Base-by-base conservation (phyloP, 2,888 invertebrate species). In the Apantesis nais region DNA sequence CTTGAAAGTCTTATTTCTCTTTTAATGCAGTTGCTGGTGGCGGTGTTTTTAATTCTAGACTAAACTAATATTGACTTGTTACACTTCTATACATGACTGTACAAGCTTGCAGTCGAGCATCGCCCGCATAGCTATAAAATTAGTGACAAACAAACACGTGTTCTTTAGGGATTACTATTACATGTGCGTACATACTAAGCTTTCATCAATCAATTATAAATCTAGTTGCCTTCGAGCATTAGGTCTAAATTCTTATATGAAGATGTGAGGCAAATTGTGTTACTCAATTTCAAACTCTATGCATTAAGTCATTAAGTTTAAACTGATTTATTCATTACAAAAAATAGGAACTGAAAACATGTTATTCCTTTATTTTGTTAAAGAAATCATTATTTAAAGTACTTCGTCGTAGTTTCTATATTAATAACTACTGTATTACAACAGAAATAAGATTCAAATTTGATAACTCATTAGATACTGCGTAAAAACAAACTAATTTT, bases 111-210 rank as follows among this genome's bases (percentile, higher is more conserved):
- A 71, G 72, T 70, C 69, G 74, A 72, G 65, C 71, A 74, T 75
- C 77, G 83, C 83, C 81, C 84, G 81, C 83, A 83, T 80, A 71
- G 78, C 74, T 76, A 80, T 80, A 79, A 75, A 83, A 79, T 76
- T 83, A 84, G 84, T 78, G 83, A 81, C 84, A 83, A 81, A 79
- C 76, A 77, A 83, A 80, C 83, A 81, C 73, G 78, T 82, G 77
- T 79, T 76, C 22, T 64, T 64, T 74, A 76, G 78, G 74, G 74
- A 73, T 67, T 68, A 41, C 58, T 44, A 22, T 66, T 77, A 78
- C 83, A 82, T 78, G 62, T 83, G 84, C 74, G 79, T 76, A 78
- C 77, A 77, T 75, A 66, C 70, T 9, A 34, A 66, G 22, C 55
- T 9, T 1, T 16, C 44, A 14, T 14, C 60, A 65, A 7, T 62